Percentiles rank a stretch among this genome's conserved stretches.
Evolutionary conservation across 1,140 invertebrate genomes (phyloP).

Genomic region (Caerostris darwini): DNA sequence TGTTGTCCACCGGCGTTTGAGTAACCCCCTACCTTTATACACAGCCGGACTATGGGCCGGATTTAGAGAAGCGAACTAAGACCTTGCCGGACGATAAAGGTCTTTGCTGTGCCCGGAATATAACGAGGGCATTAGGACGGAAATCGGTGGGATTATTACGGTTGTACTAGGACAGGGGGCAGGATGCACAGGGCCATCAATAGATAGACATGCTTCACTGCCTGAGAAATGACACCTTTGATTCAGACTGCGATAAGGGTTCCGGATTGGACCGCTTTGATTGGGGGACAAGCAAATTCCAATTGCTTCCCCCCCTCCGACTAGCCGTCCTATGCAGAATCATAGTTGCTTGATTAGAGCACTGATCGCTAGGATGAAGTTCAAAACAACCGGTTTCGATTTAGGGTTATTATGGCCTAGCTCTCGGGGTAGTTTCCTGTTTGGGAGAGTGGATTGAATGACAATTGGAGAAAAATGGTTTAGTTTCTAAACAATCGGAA

Average conservation of each 20-base stretch:
- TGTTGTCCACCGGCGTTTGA: background rate
- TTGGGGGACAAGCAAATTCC: conserved; percentile 63
- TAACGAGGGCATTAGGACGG: conserved; percentile 68
- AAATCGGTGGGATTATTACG: conserved; percentile 70
- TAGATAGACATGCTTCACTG: conserved; percentile 65
- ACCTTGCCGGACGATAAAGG: conserved; percentile 59
- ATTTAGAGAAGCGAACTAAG: conserved; percentile 62
- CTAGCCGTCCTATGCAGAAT: too few species aligned
- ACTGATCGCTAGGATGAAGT: too few species aligned
- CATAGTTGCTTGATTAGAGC: too few species aligned
- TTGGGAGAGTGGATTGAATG: too few species aligned
- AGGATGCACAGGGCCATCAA: conserved; percentile 16
- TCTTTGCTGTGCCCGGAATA: conserved; percentile 38
- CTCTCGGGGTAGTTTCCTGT: too few species aligned
- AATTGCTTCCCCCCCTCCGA: background rate
- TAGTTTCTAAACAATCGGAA: too few species aligned
- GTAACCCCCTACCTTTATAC: conserved; percentile 13
- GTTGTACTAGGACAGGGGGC: background rate
- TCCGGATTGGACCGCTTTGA: conserved; percentile 50
- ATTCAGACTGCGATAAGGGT: conserved; percentile 56
- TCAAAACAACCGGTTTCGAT: too few species aligned
- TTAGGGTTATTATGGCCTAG: too few species aligned
- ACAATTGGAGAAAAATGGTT: too few species aligned
- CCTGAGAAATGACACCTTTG: conserved; percentile 76
- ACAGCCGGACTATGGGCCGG: background rate